These are phyloP conservation scores for Thaumatotibia leucotreta DNA, from an alignment of 1,140 invertebrate species.

Conservation along the genomic window DNA sequence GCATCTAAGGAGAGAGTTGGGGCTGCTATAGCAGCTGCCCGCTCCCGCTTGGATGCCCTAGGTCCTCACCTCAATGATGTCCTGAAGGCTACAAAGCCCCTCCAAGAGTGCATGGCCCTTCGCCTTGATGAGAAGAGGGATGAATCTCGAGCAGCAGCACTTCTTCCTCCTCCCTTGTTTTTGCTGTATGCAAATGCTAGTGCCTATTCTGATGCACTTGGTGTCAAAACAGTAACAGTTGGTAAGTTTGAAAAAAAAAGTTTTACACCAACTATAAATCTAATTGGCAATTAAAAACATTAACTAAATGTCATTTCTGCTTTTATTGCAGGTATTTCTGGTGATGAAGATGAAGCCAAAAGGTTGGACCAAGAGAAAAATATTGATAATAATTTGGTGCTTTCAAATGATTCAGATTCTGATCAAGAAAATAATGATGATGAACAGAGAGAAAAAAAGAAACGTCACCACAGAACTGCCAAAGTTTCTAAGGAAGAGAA, in stretches of 20 bases:
- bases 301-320: constrained; percentile 15
- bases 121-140: constrained; percentile 86
- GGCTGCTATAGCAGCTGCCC: constrained; percentile 87
- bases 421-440: constrained; percentile 62
- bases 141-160: constrained; percentile 82
- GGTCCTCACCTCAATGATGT: constrained; percentile 84
- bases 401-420: constrained; percentile 72
- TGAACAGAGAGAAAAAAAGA: constrained; percentile 76
- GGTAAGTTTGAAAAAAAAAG: constrained; percentile 38
- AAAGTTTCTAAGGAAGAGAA: constrained; percentile 79
- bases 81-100: constrained; percentile 88
- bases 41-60: constrained; percentile 88
- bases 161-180: constrained; percentile 90
- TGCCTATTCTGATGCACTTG: constrained; percentile 89
- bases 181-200: constrained; percentile 90
- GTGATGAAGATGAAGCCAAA: constrained; percentile 89
- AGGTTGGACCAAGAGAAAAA: constrained; percentile 80
- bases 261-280: not conserved
- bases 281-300: not conserved
- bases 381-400: constrained; percentile 78
- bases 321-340: constrained; percentile 67
- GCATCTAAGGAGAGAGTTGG: constrained; percentile 86
- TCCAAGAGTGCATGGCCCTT: constrained; percentile 92
- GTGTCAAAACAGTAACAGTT: constrained; percentile 71
- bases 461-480: constrained; percentile 78